phyloP scores from a whole-genome alignment of 1,140 invertebrate species.

The Scaptomyza graminum region DNA sequence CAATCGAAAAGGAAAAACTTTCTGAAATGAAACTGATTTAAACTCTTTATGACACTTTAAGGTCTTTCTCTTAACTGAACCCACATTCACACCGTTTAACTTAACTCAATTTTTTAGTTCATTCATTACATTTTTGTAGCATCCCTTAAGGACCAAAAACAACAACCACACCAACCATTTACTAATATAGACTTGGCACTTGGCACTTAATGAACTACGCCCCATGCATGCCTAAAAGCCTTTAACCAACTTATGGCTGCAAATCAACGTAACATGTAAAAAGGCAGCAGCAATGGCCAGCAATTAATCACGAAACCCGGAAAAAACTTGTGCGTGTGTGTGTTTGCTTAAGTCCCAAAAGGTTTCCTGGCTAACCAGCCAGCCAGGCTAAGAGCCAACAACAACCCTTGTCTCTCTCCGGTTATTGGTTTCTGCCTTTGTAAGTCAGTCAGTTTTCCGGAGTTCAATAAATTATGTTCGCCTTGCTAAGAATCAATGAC shows the following conservation, averaged over 20 bases:
- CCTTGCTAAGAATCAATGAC: slow-evolving; percentile 62
- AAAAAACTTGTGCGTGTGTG: slow-evolving; percentile 60
- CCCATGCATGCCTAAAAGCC: slow-evolving; percentile 59
- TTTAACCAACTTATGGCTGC: slow-evolving; percentile 59
- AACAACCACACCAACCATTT: not conserved
- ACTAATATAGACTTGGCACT: slow-evolving; percentile 41
- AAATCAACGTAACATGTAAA: slow-evolving; percentile 70
- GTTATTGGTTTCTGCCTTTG: slow-evolving; percentile 10
- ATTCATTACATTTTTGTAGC: not conserved
- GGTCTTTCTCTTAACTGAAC: not conserved
- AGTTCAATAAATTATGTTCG: slow-evolving; percentile 78
- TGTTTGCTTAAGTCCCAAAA: slow-evolving; percentile 70
- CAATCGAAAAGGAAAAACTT: too few species aligned
- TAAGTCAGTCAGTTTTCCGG: slow-evolving; percentile 46
- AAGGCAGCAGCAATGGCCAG: slow-evolving; percentile 51
- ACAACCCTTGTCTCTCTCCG: not conserved
- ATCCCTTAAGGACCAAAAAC: not conserved
- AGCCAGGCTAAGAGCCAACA: not conserved
- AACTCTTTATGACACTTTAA: not conserved
- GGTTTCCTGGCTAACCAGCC: slow-evolving; percentile 40
- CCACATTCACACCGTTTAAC: not conserved
- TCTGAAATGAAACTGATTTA: not conserved
- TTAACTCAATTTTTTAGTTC: not conserved
- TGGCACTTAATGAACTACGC: slow-evolving; percentile 66
- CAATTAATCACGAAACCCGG: slow-evolving; percentile 72